A percentile compares a stretch with the other conserved stretches of the same genome.
phyloP scores from a whole-genome alignment of 2,113 vertebrate species.

The Apus apus region DNA sequence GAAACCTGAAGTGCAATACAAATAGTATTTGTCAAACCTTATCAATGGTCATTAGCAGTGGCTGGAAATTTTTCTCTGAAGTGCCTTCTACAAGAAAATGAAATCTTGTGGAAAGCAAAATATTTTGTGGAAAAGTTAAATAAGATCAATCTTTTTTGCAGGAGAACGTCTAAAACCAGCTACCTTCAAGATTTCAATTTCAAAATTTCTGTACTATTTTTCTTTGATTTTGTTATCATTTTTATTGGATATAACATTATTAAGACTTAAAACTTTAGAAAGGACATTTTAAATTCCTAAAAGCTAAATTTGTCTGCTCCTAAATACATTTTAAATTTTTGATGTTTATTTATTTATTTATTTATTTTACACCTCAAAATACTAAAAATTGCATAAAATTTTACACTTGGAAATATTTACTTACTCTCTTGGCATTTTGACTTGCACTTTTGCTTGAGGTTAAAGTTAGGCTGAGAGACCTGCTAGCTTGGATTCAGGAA shows the following conservation, averaged over 20 bases:
- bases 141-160: not conserved
- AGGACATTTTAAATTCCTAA: not conserved
- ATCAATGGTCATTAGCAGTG: not conserved
- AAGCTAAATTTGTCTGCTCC: not conserved
- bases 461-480: not conserved
- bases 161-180: not conserved
- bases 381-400: not conserved
- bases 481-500: not conserved
- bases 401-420: not conserved
- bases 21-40: not conserved
- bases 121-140: not conserved
- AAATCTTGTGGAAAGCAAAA: not conserved
- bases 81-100: not conserved
- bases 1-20: constrained; percentile 1
- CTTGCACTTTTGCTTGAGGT: fast-evolving
- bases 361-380: not conserved
- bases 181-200: not conserved
- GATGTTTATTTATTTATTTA: not conserved
- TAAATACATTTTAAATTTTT: not conserved
- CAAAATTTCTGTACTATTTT: not conserved
- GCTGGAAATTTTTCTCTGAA: not conserved
- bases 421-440: not conserved
- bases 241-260: not conserved
- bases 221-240: not conserved
- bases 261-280: not conserved